These are phyloP conservation scores for Whitmania pigra DNA, from an alignment of 1,140 invertebrate genomes.

Conservation along the genomic window DNA sequence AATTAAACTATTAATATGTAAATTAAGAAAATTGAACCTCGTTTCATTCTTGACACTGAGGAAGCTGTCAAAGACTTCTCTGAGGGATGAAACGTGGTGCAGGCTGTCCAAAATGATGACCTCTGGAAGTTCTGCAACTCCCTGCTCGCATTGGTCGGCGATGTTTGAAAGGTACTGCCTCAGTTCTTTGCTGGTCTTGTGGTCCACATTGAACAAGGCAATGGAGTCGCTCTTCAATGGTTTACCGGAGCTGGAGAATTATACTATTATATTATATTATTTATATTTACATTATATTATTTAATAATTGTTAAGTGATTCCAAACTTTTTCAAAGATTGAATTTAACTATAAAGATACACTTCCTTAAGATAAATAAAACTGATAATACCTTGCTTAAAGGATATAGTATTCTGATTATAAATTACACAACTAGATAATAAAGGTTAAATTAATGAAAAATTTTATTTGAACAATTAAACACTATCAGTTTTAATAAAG, in stretches of 20 bases:
- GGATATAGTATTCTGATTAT: too few relatives aligned
- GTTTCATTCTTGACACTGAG: constrained; percentile 60
- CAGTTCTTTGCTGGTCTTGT: constrained; percentile 83
- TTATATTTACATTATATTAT: too few relatives aligned
- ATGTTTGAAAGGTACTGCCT: constrained; percentile 79
- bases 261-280: neutral
- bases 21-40: neutral
- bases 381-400: too few relatives aligned
- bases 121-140: constrained; percentile 53
- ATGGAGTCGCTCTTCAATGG: constrained; percentile 42
- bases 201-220: constrained; percentile 66
- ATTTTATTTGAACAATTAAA: too few relatives aligned
- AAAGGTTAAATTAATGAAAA: too few relatives aligned
- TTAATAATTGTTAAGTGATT: too few relatives aligned
- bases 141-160: constrained; percentile 70
- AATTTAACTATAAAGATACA: too few relatives aligned
- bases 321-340: too few relatives aligned
- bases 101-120: constrained; percentile 92
- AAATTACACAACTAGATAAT: too few relatives aligned
- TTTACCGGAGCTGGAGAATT: constrained; percentile 37
- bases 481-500: too few relatives aligned
- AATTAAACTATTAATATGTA: too few relatives aligned
- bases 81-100: constrained; percentile 76
- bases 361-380: too few relatives aligned
- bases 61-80: constrained; percentile 73